A percentile compares a stretch with the other conserved stretches of the same genome.
Evolutionary conservation across 2,113 vertebrate species (phyloP).

Genomic region (Pao palembangensis): DNA sequence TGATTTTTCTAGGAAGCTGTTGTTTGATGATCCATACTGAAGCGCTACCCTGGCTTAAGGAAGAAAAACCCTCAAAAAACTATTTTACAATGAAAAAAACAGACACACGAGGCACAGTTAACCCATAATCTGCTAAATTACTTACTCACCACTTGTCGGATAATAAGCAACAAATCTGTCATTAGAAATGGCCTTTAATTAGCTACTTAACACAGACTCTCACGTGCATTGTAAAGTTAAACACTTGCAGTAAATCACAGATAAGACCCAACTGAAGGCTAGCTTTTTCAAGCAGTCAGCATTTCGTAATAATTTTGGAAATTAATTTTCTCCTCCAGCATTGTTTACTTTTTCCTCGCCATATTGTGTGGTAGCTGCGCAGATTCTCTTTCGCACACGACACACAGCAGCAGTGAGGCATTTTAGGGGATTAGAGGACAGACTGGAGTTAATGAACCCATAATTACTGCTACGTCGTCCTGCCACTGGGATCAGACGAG

Average conservation of each 20-base stretch:
- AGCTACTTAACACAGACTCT: conserved; percentile 20
- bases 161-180: conserved; percentile 37
- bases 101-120: background rate
- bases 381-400: conserved; percentile 15
- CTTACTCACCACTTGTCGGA: conserved; percentile 9
- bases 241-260: conserved; percentile 42
- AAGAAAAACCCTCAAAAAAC: background rate
- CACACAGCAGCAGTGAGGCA: conserved; percentile 51
- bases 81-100: conserved; percentile 29
- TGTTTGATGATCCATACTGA: conserved; percentile 21
- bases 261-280: conserved; percentile 37
- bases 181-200: conserved; percentile 57
- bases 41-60: conserved; percentile 38
- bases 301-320: conserved; percentile 16
- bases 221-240: conserved; percentile 25
- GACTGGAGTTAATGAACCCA: conserved; percentile 68
- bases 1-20: conserved; percentile 5
- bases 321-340: conserved; percentile 31
- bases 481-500: conserved; percentile 55
- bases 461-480: conserved; percentile 73
- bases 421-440: conserved; percentile 67
- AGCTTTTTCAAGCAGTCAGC: conserved; percentile 1
- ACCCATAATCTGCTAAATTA: conserved; percentile 5
- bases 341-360: conserved; percentile 38
- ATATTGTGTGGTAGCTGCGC: conserved; percentile 29